Percentiles rank a stretch among this genome's conserved stretches.
phyloP scores from a whole-genome alignment of 2,797 vertebrate species.

The Arvicola amphibius region DNA sequence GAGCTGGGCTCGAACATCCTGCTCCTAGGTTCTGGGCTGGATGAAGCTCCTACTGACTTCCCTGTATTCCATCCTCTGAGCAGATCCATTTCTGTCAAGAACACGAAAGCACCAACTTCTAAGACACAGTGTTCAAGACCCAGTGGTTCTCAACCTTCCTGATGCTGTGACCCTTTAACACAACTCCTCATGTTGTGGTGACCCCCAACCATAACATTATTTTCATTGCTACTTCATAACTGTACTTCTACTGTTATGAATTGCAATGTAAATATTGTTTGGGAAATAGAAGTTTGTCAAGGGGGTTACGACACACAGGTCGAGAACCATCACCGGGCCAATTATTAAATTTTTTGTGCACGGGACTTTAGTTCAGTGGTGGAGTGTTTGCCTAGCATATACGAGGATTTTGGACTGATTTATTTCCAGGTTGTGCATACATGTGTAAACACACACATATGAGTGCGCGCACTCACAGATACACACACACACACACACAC shows the following conservation, averaged over 20 bases:
- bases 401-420: background rate
- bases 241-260: background rate
- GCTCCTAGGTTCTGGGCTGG: conserved; percentile 87
- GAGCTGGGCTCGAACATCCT: conserved; percentile 83
- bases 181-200: background rate
- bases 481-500: background rate
- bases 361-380: background rate
- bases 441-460: background rate
- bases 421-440: background rate
- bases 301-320: background rate
- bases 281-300: background rate
- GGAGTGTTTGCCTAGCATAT: background rate
- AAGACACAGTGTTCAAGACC: conserved; percentile 26
- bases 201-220: background rate
- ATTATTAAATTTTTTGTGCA: background rate
- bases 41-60: conserved; percentile 64
- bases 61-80: conserved; percentile 61
- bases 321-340: background rate
- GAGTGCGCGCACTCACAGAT: background rate
- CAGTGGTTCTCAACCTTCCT: too few relatives aligned
- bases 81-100: conserved; percentile 72
- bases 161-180: background rate
- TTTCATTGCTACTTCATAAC: background rate
- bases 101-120: conserved; percentile 61
- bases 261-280: background rate